phyloP scores from a whole-genome alignment of 2,113 vertebrate genomes.

The Strix aluco region DNA sequence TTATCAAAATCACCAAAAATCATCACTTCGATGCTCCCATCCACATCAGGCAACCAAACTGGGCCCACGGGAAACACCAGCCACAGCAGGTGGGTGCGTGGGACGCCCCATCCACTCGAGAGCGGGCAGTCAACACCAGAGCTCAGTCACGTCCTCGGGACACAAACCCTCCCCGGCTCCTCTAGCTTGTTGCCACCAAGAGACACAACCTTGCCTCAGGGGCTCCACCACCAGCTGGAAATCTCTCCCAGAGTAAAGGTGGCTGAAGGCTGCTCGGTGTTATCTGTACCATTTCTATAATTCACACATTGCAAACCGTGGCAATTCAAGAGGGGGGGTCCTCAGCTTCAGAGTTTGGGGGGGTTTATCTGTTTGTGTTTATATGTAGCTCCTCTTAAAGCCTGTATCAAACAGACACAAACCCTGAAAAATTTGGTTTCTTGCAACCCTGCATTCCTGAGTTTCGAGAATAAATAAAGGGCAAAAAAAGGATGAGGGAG shows the following conservation, averaged over 20 bases:
- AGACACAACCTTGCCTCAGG: neutral
- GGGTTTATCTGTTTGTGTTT: neutral
- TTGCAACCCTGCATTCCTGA: neutral
- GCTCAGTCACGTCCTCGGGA: neutral
- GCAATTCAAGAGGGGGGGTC: neutral
- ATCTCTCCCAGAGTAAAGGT: neutral
- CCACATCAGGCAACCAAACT: neutral
- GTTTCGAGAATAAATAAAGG: neutral
- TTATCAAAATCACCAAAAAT: too few species aligned
- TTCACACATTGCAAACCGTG: fast-evolving
- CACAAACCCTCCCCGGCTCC: neutral
- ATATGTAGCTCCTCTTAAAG: neutral
- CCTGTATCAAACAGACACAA: neutral
- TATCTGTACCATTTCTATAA: neutral
- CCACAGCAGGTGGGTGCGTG: too few species aligned
- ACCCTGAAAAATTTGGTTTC: neutral
- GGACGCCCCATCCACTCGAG: neutral
- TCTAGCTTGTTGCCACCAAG: neutral
- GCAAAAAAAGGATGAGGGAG: neutral
- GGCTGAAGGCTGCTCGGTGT: neutral
- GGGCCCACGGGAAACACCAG: neutral
- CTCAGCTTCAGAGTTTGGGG: neutral
- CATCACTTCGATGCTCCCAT: fast-evolving
- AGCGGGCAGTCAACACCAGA: neutral
- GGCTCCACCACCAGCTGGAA: neutral